phyloP scores from a whole-genome alignment of 92 coral and sea anemone genomes.

The Epizoanthus ramosus region DNA sequence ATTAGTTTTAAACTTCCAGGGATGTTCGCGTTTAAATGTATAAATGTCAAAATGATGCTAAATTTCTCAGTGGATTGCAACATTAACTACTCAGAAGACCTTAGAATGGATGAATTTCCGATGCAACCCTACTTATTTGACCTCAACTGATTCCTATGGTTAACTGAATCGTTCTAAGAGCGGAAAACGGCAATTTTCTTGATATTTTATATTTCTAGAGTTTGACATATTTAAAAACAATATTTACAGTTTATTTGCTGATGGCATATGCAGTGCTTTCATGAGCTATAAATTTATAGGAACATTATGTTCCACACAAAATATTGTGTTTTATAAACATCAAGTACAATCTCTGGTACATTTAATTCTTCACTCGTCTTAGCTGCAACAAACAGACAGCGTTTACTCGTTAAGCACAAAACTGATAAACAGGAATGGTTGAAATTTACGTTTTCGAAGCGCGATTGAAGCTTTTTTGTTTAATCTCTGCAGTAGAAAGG shows the following conservation, averaged over 20 bases:
- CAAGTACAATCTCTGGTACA: not conserved
- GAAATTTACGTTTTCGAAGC: not conserved
- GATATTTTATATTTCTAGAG: no score
- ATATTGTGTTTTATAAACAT: not conserved
- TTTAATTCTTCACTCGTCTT: not conserved
- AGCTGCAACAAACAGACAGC: not conserved
- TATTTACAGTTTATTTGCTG: no score
- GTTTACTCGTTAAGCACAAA: not conserved
- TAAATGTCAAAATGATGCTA: constrained; percentile 17
- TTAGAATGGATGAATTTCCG: not conserved
- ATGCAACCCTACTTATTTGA: not conserved
- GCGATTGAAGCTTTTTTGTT: not conserved
- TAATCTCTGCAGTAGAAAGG: not conserved
- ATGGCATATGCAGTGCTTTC: no score
- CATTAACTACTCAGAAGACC: not conserved
- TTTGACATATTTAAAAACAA: no score
- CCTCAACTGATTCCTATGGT: not conserved
- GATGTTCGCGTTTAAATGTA: constrained; percentile 12
- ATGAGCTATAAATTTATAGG: no score
- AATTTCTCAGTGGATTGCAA: not conserved
- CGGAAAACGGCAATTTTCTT: not conserved
- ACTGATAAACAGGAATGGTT: not conserved
- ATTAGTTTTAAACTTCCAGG: not conserved
- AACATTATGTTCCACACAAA: no score
- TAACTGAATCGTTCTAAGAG: not conserved